phyloP scores from a whole-genome alignment of 2,888 invertebrate genomes.

The Melinaea menophilus region DNA sequence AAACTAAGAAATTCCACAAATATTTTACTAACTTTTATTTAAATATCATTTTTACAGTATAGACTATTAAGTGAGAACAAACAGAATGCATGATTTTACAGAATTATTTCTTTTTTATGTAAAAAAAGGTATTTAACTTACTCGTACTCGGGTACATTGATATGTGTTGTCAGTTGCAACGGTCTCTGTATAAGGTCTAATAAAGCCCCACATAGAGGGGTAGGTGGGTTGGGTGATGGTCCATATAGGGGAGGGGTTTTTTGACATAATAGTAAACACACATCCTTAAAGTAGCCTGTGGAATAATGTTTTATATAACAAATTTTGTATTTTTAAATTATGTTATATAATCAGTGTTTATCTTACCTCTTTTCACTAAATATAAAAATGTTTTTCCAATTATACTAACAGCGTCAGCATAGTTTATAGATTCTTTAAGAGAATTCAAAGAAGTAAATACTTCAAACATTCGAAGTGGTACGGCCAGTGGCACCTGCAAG shows the following conservation, averaged over 20 bases:
- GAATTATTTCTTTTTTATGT: no score
- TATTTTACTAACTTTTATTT: conserved; percentile 1
- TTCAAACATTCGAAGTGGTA: conserved; percentile 88
- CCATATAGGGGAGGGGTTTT: conserved; percentile 84
- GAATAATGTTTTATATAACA: conserved; percentile 25
- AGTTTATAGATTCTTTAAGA: conserved; percentile 54
- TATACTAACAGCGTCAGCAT: conserved; percentile 49
- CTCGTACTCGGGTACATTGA: conserved; percentile 67
- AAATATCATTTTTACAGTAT: neutral
- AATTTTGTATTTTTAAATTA: neutral
- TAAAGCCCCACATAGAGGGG: conserved; percentile 84
- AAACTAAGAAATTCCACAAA: neutral
- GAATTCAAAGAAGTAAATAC: conserved; percentile 81
- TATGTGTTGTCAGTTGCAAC: conserved; percentile 75
- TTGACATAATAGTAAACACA: conserved; percentile 83
- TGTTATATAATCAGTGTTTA: conserved; percentile 1
- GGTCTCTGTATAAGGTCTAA: conserved; percentile 88
- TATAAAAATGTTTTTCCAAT: conserved; percentile 73
- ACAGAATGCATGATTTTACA: no score
- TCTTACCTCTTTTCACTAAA: conserved; percentile 76
- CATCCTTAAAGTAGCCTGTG: conserved; percentile 84
- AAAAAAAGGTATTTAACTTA: conserved; percentile 40
- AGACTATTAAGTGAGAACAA: no score
- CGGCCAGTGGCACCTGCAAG: conserved; percentile 78
- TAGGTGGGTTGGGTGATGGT: conserved; percentile 82